Base-by-base conservation (phyloP, 1,140 invertebrate genomes). In the Pseudoatta argentina region DNA sequence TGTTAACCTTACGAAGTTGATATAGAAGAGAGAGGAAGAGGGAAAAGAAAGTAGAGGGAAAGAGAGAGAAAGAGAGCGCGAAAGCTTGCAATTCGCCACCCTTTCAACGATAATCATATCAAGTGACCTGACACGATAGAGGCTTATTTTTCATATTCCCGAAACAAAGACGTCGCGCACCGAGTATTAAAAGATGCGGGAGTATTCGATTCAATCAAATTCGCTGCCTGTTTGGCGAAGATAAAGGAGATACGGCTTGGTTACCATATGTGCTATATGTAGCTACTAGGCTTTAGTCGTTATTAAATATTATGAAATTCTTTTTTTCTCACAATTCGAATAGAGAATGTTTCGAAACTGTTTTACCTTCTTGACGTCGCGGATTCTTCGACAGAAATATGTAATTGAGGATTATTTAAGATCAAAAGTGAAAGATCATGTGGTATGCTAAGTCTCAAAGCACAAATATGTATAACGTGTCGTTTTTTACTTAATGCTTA, bases 111-210 rank as follows among this genome's bases (percentile, higher is more conserved):
- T 67, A 88, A 85, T 75, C 63, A 76, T 87, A 87, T 85, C 44
- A 66, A 87, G 77, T 88, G 78, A 88, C 63, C 86, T 87, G 71
- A 67, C 34, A 87, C 61, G 44, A 76, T 76, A 75, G 48, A 82
- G 44, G 85, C 85, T 86, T 86, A 86, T 86, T 86, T 82, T 86
- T 82, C 78, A 75, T 83, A 83, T 83, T 83, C 14, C 39, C 55
- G 55, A 30, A 55, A 83, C 3, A 82, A 44, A 59, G 39, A 82
- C 3, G 79, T 61, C 48, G 27, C 48, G n/a, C 57, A 48, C 12
- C 53, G 55, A 51, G 55, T 48, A 24, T 67, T 39, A 12, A n/a
- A 87, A 18, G 14, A 53, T 82, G 18, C 48, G 21, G 53, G 7
- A 59, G 53, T 34, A 57, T 39, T 27, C 61, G 10, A 69, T 85